Evolutionary conservation across 2,113 vertebrate species (phyloP), one percentile per base, ranked within the genome.

Genomic region (Polypterus senegalus): DNA sequence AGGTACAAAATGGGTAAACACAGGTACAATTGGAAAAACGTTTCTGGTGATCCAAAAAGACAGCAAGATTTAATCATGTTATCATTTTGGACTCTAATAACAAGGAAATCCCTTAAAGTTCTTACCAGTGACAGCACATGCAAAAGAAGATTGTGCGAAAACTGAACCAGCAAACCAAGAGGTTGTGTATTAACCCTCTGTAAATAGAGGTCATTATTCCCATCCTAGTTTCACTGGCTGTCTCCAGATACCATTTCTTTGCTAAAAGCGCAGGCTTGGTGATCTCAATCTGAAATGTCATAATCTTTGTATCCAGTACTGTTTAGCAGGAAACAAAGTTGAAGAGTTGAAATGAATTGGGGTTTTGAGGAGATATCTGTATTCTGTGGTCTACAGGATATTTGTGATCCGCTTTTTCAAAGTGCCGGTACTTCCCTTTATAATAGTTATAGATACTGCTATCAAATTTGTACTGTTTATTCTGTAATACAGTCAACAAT

Each of bases 131-230:
- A 44, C 48, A 3, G 7, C 11, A 51, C 45, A n/a, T 6, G n/a
- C 54, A 44, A 57, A 45, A 5, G 9, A 9, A 68, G 62, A 65
- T 70, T 58, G 60, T 60, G 52, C 75, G 73, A 75, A 72, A 72
- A 71, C 70, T 71, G 70, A 67, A 71, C 71, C 72, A 71, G 72
- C 61, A 64, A 73, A 74, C 79, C 45, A 67, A 75, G 78, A 73
- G 79, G 77, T 71, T 79, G 69, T 75, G 75, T 79, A 83, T 86
- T 83, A 87, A 84, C 79, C 78, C 79, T 75, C 72, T 58, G 73
- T 72, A 83, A 86, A 84, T 83, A 71, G 77, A 76, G 77, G 77
- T 83, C 76, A 70, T 68, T 64, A 74, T 75, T 71, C 69, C 63
- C 72, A 72, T 75, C 70, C 65, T 70, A 53, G 53, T 65, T 65